phyloP scores from a whole-genome alignment of 2,113 vertebrate genomes.

The Lucifuga dentata region DNA sequence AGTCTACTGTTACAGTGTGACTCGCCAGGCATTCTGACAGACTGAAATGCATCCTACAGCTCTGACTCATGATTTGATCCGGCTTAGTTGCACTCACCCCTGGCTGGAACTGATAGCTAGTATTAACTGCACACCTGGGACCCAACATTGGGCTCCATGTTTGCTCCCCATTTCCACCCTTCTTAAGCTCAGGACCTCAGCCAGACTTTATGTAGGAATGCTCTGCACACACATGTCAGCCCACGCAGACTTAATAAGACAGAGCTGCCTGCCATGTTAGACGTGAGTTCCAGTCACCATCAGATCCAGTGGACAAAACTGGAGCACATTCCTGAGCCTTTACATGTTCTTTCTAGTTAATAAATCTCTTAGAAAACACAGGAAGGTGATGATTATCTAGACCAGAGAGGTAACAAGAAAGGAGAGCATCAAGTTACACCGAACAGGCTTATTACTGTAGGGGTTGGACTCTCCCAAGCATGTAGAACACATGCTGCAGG shows the following conservation, averaged over 20 bases:
- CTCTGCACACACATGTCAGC: slow-evolving; percentile 45
- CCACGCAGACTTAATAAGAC: slow-evolving; percentile 46
- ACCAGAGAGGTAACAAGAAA: slow-evolving; percentile 57
- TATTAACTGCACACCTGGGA: slow-evolving; percentile 73
- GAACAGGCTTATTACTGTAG: slow-evolving; percentile 40
- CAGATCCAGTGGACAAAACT: slow-evolving; percentile 62
- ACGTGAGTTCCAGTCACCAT: slow-evolving; percentile 63
- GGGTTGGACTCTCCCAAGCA: slow-evolving; percentile 17
- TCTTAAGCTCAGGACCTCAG: slow-evolving; percentile 38
- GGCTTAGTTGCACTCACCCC: slow-evolving; percentile 60
- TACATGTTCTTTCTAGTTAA: slow-evolving; percentile 61
- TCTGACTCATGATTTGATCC: slow-evolving; percentile 71
- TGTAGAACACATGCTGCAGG: slow-evolving; percentile 10
- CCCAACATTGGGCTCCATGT: slow-evolving; percentile 23
- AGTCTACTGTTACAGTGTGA: slow-evolving; percentile 52
- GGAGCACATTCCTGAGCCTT: slow-evolving; percentile 71
- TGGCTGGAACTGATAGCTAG: slow-evolving; percentile 61
- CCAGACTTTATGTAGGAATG: slow-evolving; percentile 41
- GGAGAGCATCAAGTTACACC: slow-evolving; percentile 53
- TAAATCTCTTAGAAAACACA: slow-evolving; percentile 66
- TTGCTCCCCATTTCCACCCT: slow-evolving; percentile 45
- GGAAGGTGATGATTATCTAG: slow-evolving; percentile 67
- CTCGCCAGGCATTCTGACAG: slow-evolving; percentile 55
- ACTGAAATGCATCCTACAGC: slow-evolving; percentile 62
- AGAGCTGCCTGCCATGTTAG: slow-evolving; percentile 58